Percentiles rank a stretch among this genome's conserved stretches.
phyloP scores from a whole-genome alignment of 2,797 vertebrate species.

The Neomorphus geoffroyi region DNA sequence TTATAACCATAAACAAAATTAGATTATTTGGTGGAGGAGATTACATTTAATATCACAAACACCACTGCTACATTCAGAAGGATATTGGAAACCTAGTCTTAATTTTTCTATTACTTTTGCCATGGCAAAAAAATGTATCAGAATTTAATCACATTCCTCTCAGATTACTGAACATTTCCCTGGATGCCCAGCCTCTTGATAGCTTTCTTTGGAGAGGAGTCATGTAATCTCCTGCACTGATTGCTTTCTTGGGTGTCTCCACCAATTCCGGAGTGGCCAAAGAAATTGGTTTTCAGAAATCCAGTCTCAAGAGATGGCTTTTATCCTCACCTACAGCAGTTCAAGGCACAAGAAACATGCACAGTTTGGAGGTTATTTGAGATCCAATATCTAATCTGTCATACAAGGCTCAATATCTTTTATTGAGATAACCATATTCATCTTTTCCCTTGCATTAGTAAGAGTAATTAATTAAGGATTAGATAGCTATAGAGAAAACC shows the following conservation, averaged over 20 bases:
- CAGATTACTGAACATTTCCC: background rate
- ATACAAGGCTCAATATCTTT: background rate
- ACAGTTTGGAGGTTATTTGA: background rate
- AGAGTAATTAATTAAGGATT: background rate
- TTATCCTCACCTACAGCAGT: background rate
- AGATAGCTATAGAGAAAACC: background rate
- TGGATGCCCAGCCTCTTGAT: background rate
- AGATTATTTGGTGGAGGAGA: background rate
- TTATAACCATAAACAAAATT: background rate
- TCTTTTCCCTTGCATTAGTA: background rate
- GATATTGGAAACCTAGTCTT: background rate
- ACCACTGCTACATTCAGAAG: background rate
- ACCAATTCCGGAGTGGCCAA: background rate
- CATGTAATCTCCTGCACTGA: background rate
- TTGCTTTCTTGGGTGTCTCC: background rate
- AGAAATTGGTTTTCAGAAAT: background rate
- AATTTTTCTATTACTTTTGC: background rate
- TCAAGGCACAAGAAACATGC: background rate
- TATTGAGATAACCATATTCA: background rate
- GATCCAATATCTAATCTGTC: background rate
- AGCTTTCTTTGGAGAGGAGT: background rate
- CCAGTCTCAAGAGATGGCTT: background rate
- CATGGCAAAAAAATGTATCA: background rate
- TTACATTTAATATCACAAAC: background rate
- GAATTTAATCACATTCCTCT: background rate